Conservation (phyloP, 2,113 vertebrate species). For the chimpanzee (Pan troglodytes) region NHGRI_mPanTro3-v2.1_pri NC_072403.2:69756501-69757000, state of each 20-base stretch:
- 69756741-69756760: background rate
- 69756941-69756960: background rate
- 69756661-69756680: background rate
- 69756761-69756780: background rate
- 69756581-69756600: slow-evolving; percentile 42
- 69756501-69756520: slow-evolving; percentile 29
- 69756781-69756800: background rate
- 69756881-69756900: slow-evolving; percentile 22
- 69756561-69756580: background rate
- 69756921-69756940: background rate
- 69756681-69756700: background rate
- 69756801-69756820: background rate
- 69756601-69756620: slow-evolving; percentile 28
- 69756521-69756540: slow-evolving; percentile 30
- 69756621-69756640: background rate
- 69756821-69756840: slow-evolving; percentile 27
- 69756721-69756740: background rate
- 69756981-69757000: background rate
- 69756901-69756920: background rate
- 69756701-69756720: slow-evolving; percentile 31
- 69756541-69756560: slow-evolving; percentile 44
- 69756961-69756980: background rate
- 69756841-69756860: slow-evolving; percentile 27
- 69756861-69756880: background rate
- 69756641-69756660: background rate